Evolutionary conservation across 2,797 vertebrate species (phyloP).

Genomic region (Aplochiton taeniatus): DNA sequence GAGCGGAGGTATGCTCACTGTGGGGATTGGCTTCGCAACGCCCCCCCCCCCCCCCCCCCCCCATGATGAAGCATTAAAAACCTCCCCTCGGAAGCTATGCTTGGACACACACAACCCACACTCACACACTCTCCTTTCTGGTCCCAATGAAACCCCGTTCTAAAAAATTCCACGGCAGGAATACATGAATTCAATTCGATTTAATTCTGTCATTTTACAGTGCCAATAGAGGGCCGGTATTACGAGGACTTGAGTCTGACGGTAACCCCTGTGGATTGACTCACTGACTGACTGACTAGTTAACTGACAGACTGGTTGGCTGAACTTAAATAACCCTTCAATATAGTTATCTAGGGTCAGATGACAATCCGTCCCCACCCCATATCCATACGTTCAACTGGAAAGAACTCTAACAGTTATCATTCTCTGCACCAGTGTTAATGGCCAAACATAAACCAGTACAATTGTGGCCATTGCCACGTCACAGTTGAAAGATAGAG

Average conservation of each 20-base stretch:
- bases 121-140: not conserved
- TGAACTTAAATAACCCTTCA: slow-evolving; percentile 29
- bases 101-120: not conserved
- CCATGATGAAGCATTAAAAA: not conserved
- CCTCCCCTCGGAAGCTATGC: not conserved
- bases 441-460: too few species aligned
- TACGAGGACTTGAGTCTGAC: slow-evolving; percentile 10
- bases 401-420: too few species aligned
- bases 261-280: slow-evolving; percentile 25
- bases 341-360: not conserved
- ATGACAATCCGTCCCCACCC: slow-evolving; percentile 3
- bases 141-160: not conserved
- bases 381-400: slow-evolving; percentile 24
- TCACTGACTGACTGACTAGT: slow-evolving; percentile 6
- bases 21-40: not conserved
- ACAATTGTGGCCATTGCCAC: too few species aligned
- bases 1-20: slow-evolving; percentile 16
- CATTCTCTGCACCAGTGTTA: too few species aligned
- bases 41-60: slow-evolving; percentile 1
- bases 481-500: too few species aligned
- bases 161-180: slow-evolving; percentile 25
- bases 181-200: slow-evolving; percentile 28
- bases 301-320: not conserved
- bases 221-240: not conserved
- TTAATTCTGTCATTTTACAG: slow-evolving; percentile 23